Evolutionary conservation across 2,113 vertebrate genomes (phyloP), one percentile per base, ranked within the genome.

Genomic region (Piprites chloris): DNA sequence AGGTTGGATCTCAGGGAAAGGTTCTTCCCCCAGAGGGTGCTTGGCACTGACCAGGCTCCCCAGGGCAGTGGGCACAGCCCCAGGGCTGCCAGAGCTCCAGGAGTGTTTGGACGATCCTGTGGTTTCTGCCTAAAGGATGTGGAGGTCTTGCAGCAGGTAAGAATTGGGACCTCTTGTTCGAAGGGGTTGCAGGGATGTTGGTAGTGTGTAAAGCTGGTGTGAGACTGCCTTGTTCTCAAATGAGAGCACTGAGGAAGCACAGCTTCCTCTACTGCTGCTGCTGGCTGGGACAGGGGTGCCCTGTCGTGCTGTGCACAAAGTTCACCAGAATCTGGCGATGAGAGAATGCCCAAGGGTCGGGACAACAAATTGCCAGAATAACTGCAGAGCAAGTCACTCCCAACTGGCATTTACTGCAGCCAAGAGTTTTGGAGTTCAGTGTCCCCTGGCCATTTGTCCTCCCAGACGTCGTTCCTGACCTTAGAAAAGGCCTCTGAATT

Each of bases 331-430:
- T 77, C 37, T 87, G 91, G 37, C 46, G 87, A 65, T 4, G 85
- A 68, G 74, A 83, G 74, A 78, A 93, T 50, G 63, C 46, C 71
- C 50, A 17, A 53, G 74, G 46, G 32, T 22, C 41, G 32, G 73
- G 44, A 61, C 71, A 89, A 37, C 59, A 76, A 75, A 65, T 32
- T 81, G 84, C 80, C 84, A 81, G 59, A 89, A 95, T 82, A 94
- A 66, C 71, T 96, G n/a, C 15, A 37, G 12, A 73, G 67, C 81
- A 50, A 83, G 81, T 89, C 74, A 93, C 37, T 93, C 56, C 53
- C 74, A 10, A 12, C 23, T 93, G 94, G 94, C 87, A 89, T 95
- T 92, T 94, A 73, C 56, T 75, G 84, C 69, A 84, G 91, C 91
- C 91, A 95, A 58, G 66, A 67, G 84, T 78, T 90, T 71, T 68